Evolutionary conservation across 2,888 invertebrate species (phyloP), one percentile per base, ranked within the genome.

Genomic region (Dryobotodes eremita): DNA sequence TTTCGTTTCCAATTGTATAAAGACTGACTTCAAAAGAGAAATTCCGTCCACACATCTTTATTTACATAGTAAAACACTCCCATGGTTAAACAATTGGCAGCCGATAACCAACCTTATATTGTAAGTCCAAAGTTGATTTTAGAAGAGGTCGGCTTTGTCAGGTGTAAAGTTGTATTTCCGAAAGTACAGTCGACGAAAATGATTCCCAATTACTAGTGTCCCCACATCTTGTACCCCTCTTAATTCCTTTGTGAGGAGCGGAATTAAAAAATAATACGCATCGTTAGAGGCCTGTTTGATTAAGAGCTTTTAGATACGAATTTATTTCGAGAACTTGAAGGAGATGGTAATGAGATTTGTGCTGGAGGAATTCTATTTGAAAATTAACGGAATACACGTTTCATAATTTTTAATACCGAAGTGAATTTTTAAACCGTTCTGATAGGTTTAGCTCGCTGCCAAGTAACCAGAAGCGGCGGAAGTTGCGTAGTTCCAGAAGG

Each of bases 161-260:
- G 17, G 59, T 82, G 57, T 26, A 78, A 80, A 66, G 13, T 80
- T 78, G 87, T 74, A 17, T 72, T 31, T 71, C 31, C 42, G 70
- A 82, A 82, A 75, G 86, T 84, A 89, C 80, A 78, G 81, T 80
- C 87, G 78, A 77, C 86, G 85, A 86, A 89, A 90, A 89, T 89
- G 89, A 91, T 90, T 90, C 87, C 88, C 88, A 90, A 91, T 92
- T 91, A 90, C 87, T 87, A 86, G 77, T 84, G 85, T 88, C 87
- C 79, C 79, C 83, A 80, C 86, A 84, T 86, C 87, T 89, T 87
- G 76, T 79, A 75, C 82, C 86, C 69, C 66, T 79, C 80, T 85
- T 90, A 89, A 91, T 91, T 89, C 88, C 85, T 92, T 91, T 91
- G 90, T 86, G 79, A 88, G 75, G 77, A 74, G 80, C 53, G 77